Conservation (phyloP, 2,888 invertebrate species). For the Caradrina kadenii region DNA sequence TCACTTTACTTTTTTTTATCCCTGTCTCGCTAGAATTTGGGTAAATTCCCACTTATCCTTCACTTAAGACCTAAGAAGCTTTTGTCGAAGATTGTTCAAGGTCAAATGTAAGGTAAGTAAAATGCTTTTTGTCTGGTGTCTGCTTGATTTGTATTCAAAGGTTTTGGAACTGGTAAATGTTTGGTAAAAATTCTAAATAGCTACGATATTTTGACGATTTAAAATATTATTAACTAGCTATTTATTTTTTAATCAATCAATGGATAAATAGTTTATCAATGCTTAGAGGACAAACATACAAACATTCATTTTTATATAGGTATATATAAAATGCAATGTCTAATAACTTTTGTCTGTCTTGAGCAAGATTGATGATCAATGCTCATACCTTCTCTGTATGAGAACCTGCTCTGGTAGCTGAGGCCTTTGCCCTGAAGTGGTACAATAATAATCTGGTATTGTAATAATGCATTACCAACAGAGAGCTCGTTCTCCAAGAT, state of each 20-base stretch:
- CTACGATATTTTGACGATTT: neutral
- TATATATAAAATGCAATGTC: too few species aligned
- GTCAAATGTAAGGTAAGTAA: slow-evolving; percentile 36
- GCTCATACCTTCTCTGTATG: too few species aligned
- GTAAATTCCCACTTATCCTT: slow-evolving; percentile 58
- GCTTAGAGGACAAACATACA: too few species aligned
- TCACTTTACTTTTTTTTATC: slow-evolving; percentile 51
- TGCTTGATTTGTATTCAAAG: slow-evolving; percentile 49
- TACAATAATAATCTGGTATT: too few species aligned
- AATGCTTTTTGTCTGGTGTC: slow-evolving; percentile 41
- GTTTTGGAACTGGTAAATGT: slow-evolving; percentile 32
- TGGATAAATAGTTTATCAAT: too few species aligned
- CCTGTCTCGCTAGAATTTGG: slow-evolving; percentile 47
- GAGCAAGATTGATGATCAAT: too few species aligned
- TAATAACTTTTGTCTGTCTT: too few species aligned
- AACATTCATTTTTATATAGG: too few species aligned
- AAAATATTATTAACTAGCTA: neutral
- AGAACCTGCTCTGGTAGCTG: too few species aligned
- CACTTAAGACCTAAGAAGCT: slow-evolving; percentile 56
- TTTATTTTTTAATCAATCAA: too few species aligned
- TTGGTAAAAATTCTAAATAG: too few species aligned
- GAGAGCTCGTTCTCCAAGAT: neutral
- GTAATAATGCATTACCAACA: neutral
- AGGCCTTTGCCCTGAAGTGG: too few species aligned
- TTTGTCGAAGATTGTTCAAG: slow-evolving; percentile 45